Evolutionary conservation across 2,888 invertebrate genomes (phyloP), one percentile per base, ranked within the genome.

Genomic region (Isoperla grammatica): DNA sequence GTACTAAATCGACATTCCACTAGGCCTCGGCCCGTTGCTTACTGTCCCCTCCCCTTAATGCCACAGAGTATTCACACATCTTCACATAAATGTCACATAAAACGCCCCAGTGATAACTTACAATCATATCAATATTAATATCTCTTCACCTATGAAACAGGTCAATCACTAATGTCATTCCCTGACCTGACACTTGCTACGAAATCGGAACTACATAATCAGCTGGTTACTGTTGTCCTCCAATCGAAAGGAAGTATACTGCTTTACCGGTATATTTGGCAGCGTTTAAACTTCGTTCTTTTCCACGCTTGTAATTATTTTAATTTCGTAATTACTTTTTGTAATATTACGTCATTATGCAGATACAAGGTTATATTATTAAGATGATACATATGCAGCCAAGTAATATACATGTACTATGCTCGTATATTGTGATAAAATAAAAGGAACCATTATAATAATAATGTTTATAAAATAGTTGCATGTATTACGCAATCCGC

Each of bases 1-100:
- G 45, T 40, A 63, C 57, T 63, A 59, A 63, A 61, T 61, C 61
- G 61, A 63, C 61, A 57, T 63, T 59, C 63, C 61, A 20, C 49
- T 60, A 58, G 62, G 60, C 62, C 57, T 57, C 37, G 5, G 15
- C 3, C 8, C n/a, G n/a, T n/a, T n/a, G n/a, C n/a, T n/a, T n/a
- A n/a, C n/a, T n/a, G 39, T 53, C 37, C 39, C 53, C 53, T 53
- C 39, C 53, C 53, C 53, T 17, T 19, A 39, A 53, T 50, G 12
- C 29, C 12, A 9, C n/a, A 39, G 15, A 9, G 12, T 6, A 53
- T 29, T 29, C 37, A 5, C 53, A 53, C 40, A 29, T 50, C 49
- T 49, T 57, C 49, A 57, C 35, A 49, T 35, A 57, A 57, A 57
- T 13, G 29, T 39, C 29, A 6, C 40, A 53, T 19, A n/a, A 53